Conservation (phyloP, 2,888 invertebrate species). For the Aspidapion aeneum region DNA sequence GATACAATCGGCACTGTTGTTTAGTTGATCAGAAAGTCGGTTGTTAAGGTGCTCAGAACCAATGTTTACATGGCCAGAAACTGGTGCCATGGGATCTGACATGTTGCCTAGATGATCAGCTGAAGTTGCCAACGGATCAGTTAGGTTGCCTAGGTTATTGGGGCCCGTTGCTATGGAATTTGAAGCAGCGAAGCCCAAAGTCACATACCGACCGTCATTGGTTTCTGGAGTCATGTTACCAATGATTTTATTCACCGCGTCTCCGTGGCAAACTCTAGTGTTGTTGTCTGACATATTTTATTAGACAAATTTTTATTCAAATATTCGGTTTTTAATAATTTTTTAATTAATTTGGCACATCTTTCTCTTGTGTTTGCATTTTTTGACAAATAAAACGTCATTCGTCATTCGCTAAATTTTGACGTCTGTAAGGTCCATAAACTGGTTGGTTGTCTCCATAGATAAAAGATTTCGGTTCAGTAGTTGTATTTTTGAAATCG, state of each 20-base stretch:
- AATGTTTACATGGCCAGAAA: slow-evolving; percentile 19
- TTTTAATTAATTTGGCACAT: slow-evolving; percentile 20
- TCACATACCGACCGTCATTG: slow-evolving; percentile 55
- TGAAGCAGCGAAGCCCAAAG: slow-evolving; percentile 50
- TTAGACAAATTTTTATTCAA: background rate
- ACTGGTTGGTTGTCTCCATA: no score
- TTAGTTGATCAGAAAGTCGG: background rate
- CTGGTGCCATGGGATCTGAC: slow-evolving; percentile 3
- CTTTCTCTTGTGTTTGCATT: background rate
- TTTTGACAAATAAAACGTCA: no score
- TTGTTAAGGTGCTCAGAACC: slow-evolving; percentile 11
- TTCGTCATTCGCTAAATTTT: no score
- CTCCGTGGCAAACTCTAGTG: slow-evolving; percentile 37
- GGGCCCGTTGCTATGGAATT: slow-evolving; percentile 14
- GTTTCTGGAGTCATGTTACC: slow-evolving; percentile 58
- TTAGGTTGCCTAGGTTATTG: background rate
- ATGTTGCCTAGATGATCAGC: background rate
- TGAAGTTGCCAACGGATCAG: background rate
- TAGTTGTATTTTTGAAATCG: no score
- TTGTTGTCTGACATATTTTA: slow-evolving; percentile 42
- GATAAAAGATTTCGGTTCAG: no score
- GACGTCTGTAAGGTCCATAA: no score
- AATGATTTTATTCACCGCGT: slow-evolving; percentile 55
- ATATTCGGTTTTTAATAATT: background rate
- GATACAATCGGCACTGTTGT: background rate